Evolutionary conservation across 2,888 invertebrate genomes (phyloP).

Genomic region (Yponomeuta malinellus): DNA sequence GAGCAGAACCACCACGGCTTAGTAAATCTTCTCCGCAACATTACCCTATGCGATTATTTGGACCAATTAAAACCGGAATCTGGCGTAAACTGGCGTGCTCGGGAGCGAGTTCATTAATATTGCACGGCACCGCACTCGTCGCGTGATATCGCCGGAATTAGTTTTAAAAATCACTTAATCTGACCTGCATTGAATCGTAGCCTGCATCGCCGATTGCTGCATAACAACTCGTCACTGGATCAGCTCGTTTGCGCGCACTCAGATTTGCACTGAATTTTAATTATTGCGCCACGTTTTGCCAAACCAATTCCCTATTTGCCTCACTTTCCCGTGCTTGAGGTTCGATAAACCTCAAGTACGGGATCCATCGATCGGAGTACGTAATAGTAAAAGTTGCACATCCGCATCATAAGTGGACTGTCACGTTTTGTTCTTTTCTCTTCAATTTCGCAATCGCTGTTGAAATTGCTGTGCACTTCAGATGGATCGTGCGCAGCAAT

Average conservation of each 20-base stretch:
- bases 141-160: constrained; percentile 64
- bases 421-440: constrained; percentile 51
- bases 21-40: constrained; percentile 11
- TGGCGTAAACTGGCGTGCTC: constrained; percentile 36
- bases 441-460: constrained; percentile 56
- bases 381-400: constrained; percentile 55
- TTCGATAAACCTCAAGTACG: background rate
- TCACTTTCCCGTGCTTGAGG: too few species aligned
- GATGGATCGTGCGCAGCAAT: constrained; percentile 41
- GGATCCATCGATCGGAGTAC: background rate
- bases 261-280: constrained; percentile 15
- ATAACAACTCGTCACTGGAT: constrained; percentile 38
- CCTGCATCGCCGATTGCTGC: constrained; percentile 66
- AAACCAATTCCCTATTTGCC: too few species aligned
- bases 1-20: background rate
- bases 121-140: constrained; percentile 47
- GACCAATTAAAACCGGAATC: constrained; percentile 18
- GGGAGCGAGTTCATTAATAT: constrained; percentile 53
- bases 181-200: constrained; percentile 66
- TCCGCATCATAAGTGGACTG: constrained; percentile 63
- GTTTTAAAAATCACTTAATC: constrained; percentile 71
- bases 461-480: constrained; percentile 37
- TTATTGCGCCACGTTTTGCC: constrained; percentile 14
- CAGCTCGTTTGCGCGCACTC: constrained; percentile 19
- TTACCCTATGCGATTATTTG: constrained; percentile 9